Evolutionary conservation across 2,888 invertebrate species (phyloP), one percentile per base, ranked within the genome.

Genomic region (Prosopocoilus inquinatus): DNA sequence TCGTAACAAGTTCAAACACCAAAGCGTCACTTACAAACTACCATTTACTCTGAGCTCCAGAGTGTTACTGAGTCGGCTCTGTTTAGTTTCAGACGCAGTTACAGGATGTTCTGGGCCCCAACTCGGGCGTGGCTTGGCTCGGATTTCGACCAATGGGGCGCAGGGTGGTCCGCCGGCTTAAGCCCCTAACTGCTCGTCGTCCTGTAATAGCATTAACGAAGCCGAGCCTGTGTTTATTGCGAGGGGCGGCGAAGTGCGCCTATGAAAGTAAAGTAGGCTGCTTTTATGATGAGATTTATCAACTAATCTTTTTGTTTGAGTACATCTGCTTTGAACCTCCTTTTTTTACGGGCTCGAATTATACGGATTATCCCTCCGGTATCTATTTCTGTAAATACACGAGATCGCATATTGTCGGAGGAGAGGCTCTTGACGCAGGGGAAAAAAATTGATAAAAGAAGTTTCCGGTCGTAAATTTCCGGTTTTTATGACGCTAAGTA

Each of bases 241-340:
- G 15, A 55, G 69, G 69, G 70, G 67, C 65, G 67, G 67, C 63
- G 68, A 68, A 67, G 53, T 49, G 53, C 47, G 51, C 64, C 60
- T 62, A 64, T 64, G 63, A 70, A 70, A 69, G 65, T 67, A 64
- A 67, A 70, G 68, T 68, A 66, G 66, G 57, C 56, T 61, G 63
- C 61, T 67, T 69, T 66, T n/a, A n/a, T n/a, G n/a, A 70, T 65
- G 61, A 64, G 66, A 70, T 69, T 71, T 67, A 69, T 70, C 68
- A 66, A 56, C 58, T 68, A 69, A 73, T 70, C 69, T 67, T 60
- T 66, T 71, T 69, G 66, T 50, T 41, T 50, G 36, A 53, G 20
- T 55, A 36, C 55, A 55, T 55, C 55, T 55, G 55, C 36, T 36
- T 50, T 43, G 33, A 43, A 34, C 35, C 39, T 12, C 28, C 15